Evolutionary conservation across 2,888 invertebrate species (phyloP).

Genomic region (Melanchra persicariae): DNA sequence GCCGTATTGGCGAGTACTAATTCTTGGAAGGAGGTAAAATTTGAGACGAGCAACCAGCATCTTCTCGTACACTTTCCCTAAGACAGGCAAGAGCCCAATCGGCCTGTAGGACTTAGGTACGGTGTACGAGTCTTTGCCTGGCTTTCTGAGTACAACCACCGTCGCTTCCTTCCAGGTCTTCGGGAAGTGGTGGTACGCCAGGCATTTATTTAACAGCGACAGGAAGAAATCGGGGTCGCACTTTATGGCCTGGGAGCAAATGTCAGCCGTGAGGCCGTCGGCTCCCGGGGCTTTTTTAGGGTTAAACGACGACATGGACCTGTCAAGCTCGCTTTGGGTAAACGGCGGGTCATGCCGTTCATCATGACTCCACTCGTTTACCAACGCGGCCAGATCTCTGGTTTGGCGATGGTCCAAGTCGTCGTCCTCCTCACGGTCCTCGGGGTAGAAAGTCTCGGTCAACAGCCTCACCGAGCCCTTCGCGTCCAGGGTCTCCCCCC

Average conservation of each 20-base stretch:
- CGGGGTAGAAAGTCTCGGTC: background rate
- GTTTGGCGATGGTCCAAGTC: background rate
- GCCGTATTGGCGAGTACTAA: too few species aligned
- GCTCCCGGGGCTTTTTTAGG: background rate
- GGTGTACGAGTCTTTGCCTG: too few species aligned
- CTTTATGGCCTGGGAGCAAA: background rate
- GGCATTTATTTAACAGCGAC: background rate
- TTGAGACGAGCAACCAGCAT: too few species aligned
- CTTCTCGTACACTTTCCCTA: too few species aligned
- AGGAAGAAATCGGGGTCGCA: background rate
- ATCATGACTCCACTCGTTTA: background rate
- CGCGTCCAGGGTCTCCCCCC: background rate
- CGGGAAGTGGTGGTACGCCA: background rate
- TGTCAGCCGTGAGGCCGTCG: background rate
- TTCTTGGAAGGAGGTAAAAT: too few species aligned
- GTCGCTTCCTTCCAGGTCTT: background rate
- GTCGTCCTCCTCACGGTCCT: background rate
- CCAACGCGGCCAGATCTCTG: background rate
- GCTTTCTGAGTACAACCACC: too few species aligned
- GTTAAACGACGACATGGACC: background rate
- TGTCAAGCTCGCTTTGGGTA: background rate
- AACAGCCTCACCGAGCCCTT: background rate
- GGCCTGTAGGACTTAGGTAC: background rate
- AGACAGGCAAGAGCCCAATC: background rate
- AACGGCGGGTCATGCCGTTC: background rate